These are phyloP conservation scores for Falco columbarius DNA, from an alignment of 2,797 vertebrate genomes.

Conservation along the genomic window DNA sequence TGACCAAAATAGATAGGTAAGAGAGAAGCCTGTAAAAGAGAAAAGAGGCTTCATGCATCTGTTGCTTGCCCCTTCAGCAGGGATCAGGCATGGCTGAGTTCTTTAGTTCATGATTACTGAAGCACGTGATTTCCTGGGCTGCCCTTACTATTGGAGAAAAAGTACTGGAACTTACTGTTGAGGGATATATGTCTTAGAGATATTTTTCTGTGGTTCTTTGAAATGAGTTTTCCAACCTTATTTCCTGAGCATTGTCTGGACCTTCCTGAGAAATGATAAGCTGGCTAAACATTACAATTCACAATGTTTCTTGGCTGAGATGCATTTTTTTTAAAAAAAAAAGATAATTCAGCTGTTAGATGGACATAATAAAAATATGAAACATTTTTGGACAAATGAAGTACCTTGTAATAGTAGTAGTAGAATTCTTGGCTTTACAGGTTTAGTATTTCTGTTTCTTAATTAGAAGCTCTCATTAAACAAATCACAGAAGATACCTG, in stretches of 20 bases:
- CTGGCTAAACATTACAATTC: neutral
- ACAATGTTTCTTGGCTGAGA: neutral
- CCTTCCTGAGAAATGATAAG: neutral
- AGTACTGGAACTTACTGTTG: neutral
- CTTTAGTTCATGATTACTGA: neutral
- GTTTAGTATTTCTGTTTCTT: neutral
- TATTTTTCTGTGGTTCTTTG: neutral
- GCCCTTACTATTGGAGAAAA: neutral
- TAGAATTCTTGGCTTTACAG: neutral
- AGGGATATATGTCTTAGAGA: neutral
- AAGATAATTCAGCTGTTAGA: neutral
- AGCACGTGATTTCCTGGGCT: neutral
- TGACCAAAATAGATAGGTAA: neutral
- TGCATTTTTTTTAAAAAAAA: neutral
- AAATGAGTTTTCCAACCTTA: conserved; percentile 13
- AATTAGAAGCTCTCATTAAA: conserved; percentile 1
- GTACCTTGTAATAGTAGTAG: neutral
- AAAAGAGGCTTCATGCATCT: neutral
- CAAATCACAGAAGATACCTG: neutral
- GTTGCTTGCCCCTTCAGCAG: neutral
- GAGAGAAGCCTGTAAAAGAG: neutral
- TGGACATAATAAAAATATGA: neutral
- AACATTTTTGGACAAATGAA: neutral
- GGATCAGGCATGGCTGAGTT: neutral
- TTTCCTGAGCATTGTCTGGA: neutral